phyloP scores from a whole-genome alignment of 1,140 invertebrate species.

The Andricus grossulariae region DNA sequence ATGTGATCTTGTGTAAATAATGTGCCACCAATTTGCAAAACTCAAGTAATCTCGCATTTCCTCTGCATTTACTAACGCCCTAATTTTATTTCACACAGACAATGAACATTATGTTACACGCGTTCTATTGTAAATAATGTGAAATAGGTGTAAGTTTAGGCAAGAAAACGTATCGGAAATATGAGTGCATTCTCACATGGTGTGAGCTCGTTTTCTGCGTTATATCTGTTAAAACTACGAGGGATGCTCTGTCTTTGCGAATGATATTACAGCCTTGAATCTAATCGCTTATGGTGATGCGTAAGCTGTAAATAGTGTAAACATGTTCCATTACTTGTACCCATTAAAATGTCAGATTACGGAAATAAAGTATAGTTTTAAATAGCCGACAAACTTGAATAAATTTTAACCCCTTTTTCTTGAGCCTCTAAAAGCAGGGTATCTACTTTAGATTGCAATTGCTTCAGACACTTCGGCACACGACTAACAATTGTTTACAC shows the following conservation, averaged over 20 bases:
- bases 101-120: conserved; percentile 34
- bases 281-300: conserved; percentile 50
- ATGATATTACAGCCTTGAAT: conserved; percentile 50
- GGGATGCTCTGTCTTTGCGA: conserved; percentile 42
- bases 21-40: conserved; percentile 49
- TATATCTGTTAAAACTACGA: conserved; percentile 44
- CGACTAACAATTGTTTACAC: too few species aligned
- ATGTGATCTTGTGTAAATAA: conserved; percentile 36
- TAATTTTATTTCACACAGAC: conserved; percentile 34
- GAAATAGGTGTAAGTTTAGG: conserved; percentile 29
- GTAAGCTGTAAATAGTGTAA: conserved; percentile 68
- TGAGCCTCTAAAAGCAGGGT: not conserved
- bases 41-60: conserved; percentile 47
- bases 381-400: conserved; percentile 45
- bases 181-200: conserved; percentile 33
- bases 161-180: not conserved
- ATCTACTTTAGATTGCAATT: too few species aligned
- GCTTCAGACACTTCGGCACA: too few species aligned
- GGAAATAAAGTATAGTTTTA: conserved; percentile 67
- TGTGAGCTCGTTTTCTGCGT: conserved; percentile 21
- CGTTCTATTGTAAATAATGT: conserved; percentile 48
- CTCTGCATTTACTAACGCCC: conserved; percentile 40
- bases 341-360: conserved; percentile 47
- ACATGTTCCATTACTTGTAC: conserved; percentile 59
- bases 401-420: not conserved